phyloP scores from a whole-genome alignment of 2,888 invertebrate species.

The Chironomus tentans region DNA sequence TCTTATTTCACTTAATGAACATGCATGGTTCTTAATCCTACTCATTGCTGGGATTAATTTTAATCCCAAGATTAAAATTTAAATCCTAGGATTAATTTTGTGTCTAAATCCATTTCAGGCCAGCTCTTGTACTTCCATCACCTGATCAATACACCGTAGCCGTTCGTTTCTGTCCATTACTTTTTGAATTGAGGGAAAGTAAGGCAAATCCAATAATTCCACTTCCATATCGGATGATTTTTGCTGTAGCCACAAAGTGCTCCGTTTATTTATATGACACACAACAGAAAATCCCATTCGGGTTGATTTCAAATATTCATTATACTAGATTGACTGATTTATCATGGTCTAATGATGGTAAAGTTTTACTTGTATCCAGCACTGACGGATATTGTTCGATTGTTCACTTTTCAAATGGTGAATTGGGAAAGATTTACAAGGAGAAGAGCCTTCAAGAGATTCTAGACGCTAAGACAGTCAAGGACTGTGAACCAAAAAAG shows the following conservation, averaged over 20 bases:
- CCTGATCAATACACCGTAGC: constrained; percentile 74
- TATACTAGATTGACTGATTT: constrained; percentile 82
- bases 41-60: too few relatives aligned
- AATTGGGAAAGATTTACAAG: constrained; percentile 56
- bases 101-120: constrained; percentile 55
- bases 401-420: constrained; percentile 62
- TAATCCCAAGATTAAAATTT: too few relatives aligned
- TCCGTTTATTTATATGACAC: constrained; percentile 82
- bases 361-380: constrained; percentile 66
- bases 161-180: constrained; percentile 68
- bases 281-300: constrained; percentile 72
- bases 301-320: constrained; percentile 72
- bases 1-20: neutral
- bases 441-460: constrained; percentile 35
- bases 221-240: constrained; percentile 71
- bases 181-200: constrained; percentile 50
- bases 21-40: neutral
- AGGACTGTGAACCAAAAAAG: constrained; percentile 31
- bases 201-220: constrained; percentile 44
- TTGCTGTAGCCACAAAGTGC: constrained; percentile 84
- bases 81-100: too few relatives aligned
- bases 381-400: constrained; percentile 86
- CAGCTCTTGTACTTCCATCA: constrained; percentile 68
- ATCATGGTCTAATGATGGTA: constrained; percentile 78
- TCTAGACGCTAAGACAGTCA: constrained; percentile 29